These are phyloP conservation scores for Tenualosa ilisha DNA, from an alignment of 2,797 vertebrate species.

Conservation along the genomic window DNA sequence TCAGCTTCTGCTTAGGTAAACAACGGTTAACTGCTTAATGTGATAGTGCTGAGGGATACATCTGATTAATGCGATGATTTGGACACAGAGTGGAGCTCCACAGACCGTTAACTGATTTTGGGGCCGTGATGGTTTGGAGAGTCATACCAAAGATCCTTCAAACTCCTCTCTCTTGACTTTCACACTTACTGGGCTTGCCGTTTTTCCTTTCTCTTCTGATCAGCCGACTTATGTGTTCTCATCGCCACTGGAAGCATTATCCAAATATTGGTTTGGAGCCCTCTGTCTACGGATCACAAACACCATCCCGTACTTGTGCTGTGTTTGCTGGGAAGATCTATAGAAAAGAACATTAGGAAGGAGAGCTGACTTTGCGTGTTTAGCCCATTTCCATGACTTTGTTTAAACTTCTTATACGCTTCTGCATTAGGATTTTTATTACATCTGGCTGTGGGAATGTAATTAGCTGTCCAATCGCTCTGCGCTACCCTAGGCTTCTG, in stretches of 20 bases:
- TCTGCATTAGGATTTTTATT: neutral
- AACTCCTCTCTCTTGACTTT: too few species aligned
- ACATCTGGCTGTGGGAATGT: neutral
- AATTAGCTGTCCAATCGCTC: neutral
- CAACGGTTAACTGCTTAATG: neutral
- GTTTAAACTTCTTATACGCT: neutral
- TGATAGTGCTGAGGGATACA: neutral
- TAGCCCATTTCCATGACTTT: neutral
- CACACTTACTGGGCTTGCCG: too few species aligned
- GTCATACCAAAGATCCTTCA: neutral
- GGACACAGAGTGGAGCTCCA: too few species aligned
- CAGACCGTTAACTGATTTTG: neutral
- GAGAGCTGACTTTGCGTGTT: neutral
- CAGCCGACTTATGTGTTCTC: neutral
- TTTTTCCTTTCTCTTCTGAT: neutral
- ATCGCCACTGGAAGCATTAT: neutral
- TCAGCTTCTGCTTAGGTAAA: neutral
- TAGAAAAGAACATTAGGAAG: neutral
- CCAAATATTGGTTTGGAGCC: neutral
- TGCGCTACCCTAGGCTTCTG: neutral
- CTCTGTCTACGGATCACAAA: neutral
- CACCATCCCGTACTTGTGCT: neutral
- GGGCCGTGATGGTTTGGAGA: neutral
- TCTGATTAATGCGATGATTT: neutral
- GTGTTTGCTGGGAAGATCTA: neutral